Evolutionary conservation across 2,113 vertebrate genomes (phyloP), one percentile per base, ranked within the genome.

Genomic region (Felis chaus): DNA sequence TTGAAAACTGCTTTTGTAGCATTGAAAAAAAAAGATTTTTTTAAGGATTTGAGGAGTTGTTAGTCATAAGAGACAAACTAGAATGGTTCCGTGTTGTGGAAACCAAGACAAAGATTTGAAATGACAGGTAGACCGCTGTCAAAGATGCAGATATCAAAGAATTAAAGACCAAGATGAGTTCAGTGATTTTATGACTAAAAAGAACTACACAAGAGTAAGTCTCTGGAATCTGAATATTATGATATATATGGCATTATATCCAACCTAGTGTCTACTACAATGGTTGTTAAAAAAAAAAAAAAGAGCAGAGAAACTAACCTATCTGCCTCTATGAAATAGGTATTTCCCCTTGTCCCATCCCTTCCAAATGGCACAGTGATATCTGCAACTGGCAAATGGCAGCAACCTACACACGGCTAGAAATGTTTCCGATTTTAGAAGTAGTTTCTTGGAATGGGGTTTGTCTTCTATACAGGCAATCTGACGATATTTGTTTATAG

Each of bases 61-160:
- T 61, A n/a, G 33, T 53, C 53, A 53, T 5, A 9, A 27, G 25
- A 73, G 0, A 7, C 16, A 45, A 87, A 63, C 4, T 45, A 61
- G 33, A 57, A 80, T 11, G 15, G 25, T 7, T 0, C 19, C 3
- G 3, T 21, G 0, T 4, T 68, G 10, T 15, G 1, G 29, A 55
- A 74, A 82, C 0, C 55, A 15, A 87, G 18, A 48, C 25, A 18
- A 73, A 87, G 9, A 65, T 82, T 23, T 68, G 29, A 61, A 29
- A 91, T 76, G 21, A 41, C 5, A 48, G 13, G 5, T 65, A 41
- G 19, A 50, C 1, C 1, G 5, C 4, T 65, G 18, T 79, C 53
- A 73, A 94, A 65, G 48, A 39, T 45, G 31, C 39, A 57, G n/a
- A 31, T 41, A 79, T 36, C 6, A 69, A 74, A 21, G 12, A 53